These are phyloP conservation scores for Micrasema minimum DNA, from an alignment of 1,140 invertebrate species.

Conservation along the genomic window DNA sequence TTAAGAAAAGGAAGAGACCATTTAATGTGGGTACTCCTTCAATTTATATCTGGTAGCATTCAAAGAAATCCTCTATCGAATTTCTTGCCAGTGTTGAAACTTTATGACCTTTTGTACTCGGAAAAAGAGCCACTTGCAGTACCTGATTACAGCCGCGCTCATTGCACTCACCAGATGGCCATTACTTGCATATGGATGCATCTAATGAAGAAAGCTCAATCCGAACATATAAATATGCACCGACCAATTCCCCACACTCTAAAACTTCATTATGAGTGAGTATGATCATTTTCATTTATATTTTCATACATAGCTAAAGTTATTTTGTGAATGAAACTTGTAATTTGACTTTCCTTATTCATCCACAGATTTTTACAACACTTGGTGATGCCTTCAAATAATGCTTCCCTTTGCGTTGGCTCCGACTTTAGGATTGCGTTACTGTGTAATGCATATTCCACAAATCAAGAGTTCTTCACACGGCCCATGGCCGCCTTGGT, in stretches of 20 bases:
- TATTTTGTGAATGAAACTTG: neutral
- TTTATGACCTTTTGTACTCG: slow-evolving; percentile 93
- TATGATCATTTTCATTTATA: slow-evolving; percentile 46
- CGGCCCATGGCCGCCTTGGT: slow-evolving; percentile 89
- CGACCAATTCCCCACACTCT: slow-evolving; percentile 84
- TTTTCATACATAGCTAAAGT: neutral
- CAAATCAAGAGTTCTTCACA: slow-evolving; percentile 85
- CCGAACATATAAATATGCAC: slow-evolving; percentile 81
- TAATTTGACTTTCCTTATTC: slow-evolving; percentile 49
- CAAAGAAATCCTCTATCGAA: slow-evolving; percentile 92
- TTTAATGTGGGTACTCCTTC: slow-evolving; percentile 96
- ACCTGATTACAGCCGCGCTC: slow-evolving; percentile 87
- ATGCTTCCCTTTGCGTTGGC: slow-evolving; percentile 73
- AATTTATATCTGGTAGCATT: slow-evolving; percentile 96
- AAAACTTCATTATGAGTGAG: slow-evolving; percentile 85
- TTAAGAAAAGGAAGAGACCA: slow-evolving; percentile 92
- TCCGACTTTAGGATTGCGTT: slow-evolving; percentile 91
- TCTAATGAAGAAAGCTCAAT: slow-evolving; percentile 91
- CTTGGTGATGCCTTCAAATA: slow-evolving; percentile 76
- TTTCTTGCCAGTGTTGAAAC: slow-evolving; percentile 89
- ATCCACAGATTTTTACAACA: slow-evolving; percentile 88
- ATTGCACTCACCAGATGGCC: slow-evolving; percentile 92
- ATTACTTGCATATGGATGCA: slow-evolving; percentile 97
- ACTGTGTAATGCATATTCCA: slow-evolving; percentile 94
- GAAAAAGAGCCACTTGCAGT: slow-evolving; percentile 90